These are phyloP conservation scores for Rotaria magnacalcarata DNA, from an alignment of 2,888 invertebrate species.

Conservation along the genomic window DNA sequence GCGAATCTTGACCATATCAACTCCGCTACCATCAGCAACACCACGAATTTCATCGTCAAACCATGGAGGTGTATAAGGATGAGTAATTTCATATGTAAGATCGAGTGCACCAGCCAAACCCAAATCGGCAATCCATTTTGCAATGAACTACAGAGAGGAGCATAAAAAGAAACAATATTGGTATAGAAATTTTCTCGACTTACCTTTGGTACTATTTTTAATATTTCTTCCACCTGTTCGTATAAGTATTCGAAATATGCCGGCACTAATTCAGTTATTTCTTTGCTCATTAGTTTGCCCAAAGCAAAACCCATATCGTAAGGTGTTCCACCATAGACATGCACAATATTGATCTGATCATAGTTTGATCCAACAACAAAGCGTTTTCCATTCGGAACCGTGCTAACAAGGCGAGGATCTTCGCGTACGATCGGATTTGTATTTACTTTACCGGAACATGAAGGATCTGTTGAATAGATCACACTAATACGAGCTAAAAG, in stretches of 20 bases:
- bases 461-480: not conserved
- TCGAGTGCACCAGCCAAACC: not conserved
- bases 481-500: not conserved
- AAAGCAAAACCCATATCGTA: slow-evolving; percentile 8
- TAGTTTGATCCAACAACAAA: not conserved
- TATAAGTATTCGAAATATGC: not conserved
- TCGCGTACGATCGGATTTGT: not conserved
- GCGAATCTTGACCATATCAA: not conserved
- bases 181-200: not conserved
- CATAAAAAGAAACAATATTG: not conserved
- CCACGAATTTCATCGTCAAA: not conserved
- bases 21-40: not conserved
- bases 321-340: slow-evolving; percentile 1
- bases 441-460: not conserved
- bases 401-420: not conserved
- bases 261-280: not conserved
- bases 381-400: not conserved
- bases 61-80: slow-evolving; percentile 14
- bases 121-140: not conserved
- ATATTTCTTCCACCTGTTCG: not conserved
- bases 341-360: not conserved
- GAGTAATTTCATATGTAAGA: slow-evolving; percentile 11
- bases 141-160: not conserved
- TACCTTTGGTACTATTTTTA: not conserved
- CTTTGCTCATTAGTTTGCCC: not conserved